Percentiles rank a stretch among this genome's conserved stretches.
Conservation (phyloP, 1,140 invertebrate genomes). For the Nasonia vitripennis region DNA sequence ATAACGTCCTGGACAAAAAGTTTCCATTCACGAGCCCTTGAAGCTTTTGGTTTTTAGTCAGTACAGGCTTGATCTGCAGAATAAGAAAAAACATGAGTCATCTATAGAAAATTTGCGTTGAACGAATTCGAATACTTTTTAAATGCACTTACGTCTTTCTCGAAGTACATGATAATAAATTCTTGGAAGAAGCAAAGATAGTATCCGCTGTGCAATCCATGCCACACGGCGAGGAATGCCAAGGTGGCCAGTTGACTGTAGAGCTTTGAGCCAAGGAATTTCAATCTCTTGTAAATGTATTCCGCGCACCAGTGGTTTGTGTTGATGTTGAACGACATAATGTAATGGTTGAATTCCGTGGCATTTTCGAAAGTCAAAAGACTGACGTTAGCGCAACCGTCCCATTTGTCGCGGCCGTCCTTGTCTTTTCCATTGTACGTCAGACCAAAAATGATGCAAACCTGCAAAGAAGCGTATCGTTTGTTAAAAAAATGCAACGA, state of each 20-base stretch:
- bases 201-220: slow-evolving; percentile 93
- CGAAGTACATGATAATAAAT: slow-evolving; percentile 90
- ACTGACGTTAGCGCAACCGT: slow-evolving; percentile 91
- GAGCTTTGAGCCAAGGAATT: slow-evolving; percentile 90
- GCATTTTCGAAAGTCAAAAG: slow-evolving; percentile 85
- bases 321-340: slow-evolving; percentile 93
- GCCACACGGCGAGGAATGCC: slow-evolving; percentile 93
- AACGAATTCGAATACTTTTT: background rate
- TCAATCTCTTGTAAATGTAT: slow-evolving; percentile 94
- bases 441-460: slow-evolving; percentile 81
- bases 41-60: slow-evolving; percentile 69
- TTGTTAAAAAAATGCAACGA: background rate
- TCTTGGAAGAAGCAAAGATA: slow-evolving; percentile 95
- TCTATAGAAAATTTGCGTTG: background rate
- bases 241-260: slow-evolving; percentile 89
- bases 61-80: slow-evolving; percentile 66
- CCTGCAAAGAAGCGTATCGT: slow-evolving; percentile 67
- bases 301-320: slow-evolving; percentile 94
- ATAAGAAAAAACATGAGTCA: slow-evolving; percentile 43
- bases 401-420: slow-evolving; percentile 82
- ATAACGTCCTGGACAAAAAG: slow-evolving; percentile 63
- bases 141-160: slow-evolving; percentile 85
- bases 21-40: slow-evolving; percentile 69
- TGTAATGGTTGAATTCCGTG: slow-evolving; percentile 88
- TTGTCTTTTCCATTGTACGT: slow-evolving; percentile 86